Percentiles rank a stretch among this genome's conserved stretches.
phyloP scores from a whole-genome alignment of 2,888 invertebrate species.

The Calephelis perditalis region DNA sequence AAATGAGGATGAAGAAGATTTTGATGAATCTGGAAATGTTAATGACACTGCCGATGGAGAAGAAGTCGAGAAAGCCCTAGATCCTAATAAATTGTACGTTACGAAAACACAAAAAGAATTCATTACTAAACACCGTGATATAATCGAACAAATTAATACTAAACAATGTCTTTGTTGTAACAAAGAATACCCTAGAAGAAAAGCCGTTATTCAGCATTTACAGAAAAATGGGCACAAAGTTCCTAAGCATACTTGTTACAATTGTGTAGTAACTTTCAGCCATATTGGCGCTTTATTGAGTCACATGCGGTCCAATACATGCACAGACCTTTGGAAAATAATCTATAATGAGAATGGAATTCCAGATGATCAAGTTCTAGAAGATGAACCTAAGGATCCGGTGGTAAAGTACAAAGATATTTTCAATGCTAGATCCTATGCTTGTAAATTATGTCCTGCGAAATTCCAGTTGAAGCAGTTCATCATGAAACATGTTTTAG shows the following conservation, averaged over 20 bases:
- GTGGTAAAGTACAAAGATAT: slow-evolving; percentile 71
- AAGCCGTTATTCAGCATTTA: slow-evolving; percentile 73
- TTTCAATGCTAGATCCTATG: slow-evolving; percentile 70
- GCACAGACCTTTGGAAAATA: slow-evolving; percentile 71
- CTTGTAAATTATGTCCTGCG: slow-evolving; percentile 70
- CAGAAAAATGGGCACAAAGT: slow-evolving; percentile 77
- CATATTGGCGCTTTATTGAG: slow-evolving; percentile 72
- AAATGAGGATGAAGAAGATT: slow-evolving; percentile 52
- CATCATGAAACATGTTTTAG: slow-evolving; percentile 72
- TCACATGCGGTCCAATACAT: slow-evolving; percentile 71
- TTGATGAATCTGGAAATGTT: slow-evolving; percentile 42
- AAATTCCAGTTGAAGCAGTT: slow-evolving; percentile 74
- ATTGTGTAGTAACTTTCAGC: slow-evolving; percentile 78
- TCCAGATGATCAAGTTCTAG: slow-evolving; percentile 64
- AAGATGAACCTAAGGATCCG: slow-evolving; percentile 55
- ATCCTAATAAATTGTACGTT: slow-evolving; percentile 59
- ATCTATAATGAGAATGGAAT: slow-evolving; percentile 71
- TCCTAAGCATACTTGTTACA: slow-evolving; percentile 80
- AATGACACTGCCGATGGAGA: slow-evolving; percentile 50
- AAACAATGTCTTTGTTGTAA: slow-evolving; percentile 70
- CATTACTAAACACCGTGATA: slow-evolving; percentile 61
- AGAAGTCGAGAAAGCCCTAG: slow-evolving; percentile 45
- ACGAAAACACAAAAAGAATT: slow-evolving; percentile 69
- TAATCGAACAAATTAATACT: slow-evolving; percentile 71
- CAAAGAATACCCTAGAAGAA: slow-evolving; percentile 65